Evolutionary conservation across 53 echinoderm and acorn worm species (phyloP), one percentile per base, ranked within the genome.

Genomic region (Patiria pectinifera): DNA sequence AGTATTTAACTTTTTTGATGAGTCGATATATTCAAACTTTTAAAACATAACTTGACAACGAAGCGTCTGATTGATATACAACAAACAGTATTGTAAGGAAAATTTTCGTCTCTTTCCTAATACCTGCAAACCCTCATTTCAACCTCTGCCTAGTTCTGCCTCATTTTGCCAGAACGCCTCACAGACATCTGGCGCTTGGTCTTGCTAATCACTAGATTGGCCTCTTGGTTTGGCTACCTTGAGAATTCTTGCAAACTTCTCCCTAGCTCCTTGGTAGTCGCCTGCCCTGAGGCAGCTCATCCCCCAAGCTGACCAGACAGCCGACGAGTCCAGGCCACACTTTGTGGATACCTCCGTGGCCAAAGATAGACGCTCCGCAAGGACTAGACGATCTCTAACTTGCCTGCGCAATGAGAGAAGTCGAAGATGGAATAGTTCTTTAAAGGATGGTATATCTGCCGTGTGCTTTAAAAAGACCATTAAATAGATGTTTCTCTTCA

Each of bases 291-390:
- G 94, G 60, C 96, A 95, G 89, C 96, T 94, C 59, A 95, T 93
- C 0, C 97, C 97, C 97, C 97, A 97, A 1, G 97, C 96, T 58
- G 96, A 93, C 96, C 97, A 97, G 25, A 96, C 97, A 3, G 97
- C 97, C 72, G 95, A 93, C 24, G 93, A 83, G 63, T 97, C 97
- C 48, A 97, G 78, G 19, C 95, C 95, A 83, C 96, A 97, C 87
- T 97, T 97, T 82, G 97, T 97, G 48, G 96, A 96, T 7, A 97
- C 95, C 89, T 97, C 97, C 90, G 93, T 93, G 63, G 97, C 97
- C 58, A 97, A 91, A 15, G 91, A 71, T 13, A 97, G 87, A 19
- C 97, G 85, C 82, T 97, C 97, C 7, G 85, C 92, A 23, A 94
- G 91, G 47, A 97, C 94, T 13, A 97, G 92, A 35, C 95, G 93